phyloP scores from a whole-genome alignment of 2,888 invertebrate species.

The Dioctria linearis region DNA sequence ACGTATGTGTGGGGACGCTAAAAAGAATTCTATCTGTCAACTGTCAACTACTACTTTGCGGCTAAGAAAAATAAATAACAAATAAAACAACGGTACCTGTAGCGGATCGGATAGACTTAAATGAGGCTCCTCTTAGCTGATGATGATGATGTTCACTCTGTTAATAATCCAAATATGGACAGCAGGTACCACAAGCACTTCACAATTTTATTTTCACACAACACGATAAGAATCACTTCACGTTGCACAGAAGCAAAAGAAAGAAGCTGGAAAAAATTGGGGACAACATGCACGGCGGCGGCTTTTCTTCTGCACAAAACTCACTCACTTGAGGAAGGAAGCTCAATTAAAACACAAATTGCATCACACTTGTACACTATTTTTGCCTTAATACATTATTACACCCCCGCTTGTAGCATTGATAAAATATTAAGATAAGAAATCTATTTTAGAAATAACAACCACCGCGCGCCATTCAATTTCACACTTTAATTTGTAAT shows the following conservation, averaged over 20 bases:
- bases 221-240: background rate
- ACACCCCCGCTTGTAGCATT: background rate
- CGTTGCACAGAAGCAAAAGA: background rate
- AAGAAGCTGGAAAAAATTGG: background rate
- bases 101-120: background rate
- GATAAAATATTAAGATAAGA: background rate
- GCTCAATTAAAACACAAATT: too few species aligned
- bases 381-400: background rate
- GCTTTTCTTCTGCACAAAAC: background rate
- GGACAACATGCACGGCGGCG: background rate
- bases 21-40: conserved; percentile 10
- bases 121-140: too few species aligned
- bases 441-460: too few species aligned
- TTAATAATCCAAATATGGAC: conserved; percentile 35
- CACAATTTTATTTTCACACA: background rate
- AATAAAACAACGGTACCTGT: conserved; percentile 22
- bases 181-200: background rate
- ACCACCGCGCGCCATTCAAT: background rate
- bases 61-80: conserved; percentile 13
- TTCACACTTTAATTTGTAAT: background rate
- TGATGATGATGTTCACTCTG: background rate
- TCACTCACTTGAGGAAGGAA: too few species aligned
- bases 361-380: background rate
- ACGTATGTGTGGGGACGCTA: conserved; percentile 4
- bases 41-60: background rate